Evolutionary conservation across 35 echinoderm and acorn worm genomes (phyloP).

Genomic region (Eucidaris tribuloides): DNA sequence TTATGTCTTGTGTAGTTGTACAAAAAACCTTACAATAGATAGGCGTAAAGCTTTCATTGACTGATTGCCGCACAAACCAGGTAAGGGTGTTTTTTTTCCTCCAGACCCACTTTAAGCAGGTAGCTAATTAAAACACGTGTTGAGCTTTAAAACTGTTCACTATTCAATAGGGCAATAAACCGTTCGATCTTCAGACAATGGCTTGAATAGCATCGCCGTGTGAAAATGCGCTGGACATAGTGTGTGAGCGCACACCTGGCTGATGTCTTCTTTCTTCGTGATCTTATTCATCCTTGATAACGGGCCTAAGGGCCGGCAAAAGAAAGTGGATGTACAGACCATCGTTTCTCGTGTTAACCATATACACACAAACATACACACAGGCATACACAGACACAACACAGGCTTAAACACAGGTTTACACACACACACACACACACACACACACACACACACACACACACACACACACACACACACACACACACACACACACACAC

Average conservation of each 20-base stretch:
- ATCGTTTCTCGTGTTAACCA: neutral
- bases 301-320: no score
- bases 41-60: no score
- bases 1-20: no score
- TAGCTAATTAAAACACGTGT: constrained; percentile 39
- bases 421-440: no score
- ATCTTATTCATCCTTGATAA: neutral
- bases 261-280: neutral
- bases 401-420: no score
- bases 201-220: constrained; percentile 13
- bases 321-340: no score
- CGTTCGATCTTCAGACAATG: neutral
- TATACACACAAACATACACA: neutral
- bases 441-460: no score
- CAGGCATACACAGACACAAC: neutral
- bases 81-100: no score
- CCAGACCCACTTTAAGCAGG: constrained; percentile 5
- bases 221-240: constrained; percentile 19
- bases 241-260: neutral
- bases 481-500: no score
- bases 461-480: no score
- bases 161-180: neutral
- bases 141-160: neutral
- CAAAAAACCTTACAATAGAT: no score
- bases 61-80: no score